phyloP scores from a whole-genome alignment of 2,888 invertebrate species.

The Heliconius ethilla region DNA sequence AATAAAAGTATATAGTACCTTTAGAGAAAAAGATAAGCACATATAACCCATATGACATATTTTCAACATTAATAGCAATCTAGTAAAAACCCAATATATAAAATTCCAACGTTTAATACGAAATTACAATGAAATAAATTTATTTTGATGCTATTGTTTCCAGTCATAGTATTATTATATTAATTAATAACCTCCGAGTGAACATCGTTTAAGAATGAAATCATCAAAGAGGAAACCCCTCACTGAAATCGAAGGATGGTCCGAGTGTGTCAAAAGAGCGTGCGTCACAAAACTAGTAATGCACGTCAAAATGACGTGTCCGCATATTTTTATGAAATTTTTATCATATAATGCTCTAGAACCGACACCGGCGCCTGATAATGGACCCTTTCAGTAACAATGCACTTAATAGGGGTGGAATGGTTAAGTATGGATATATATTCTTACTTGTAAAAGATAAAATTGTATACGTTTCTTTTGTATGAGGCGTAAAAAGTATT shows the following conservation, averaged over 20 bases:
- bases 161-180: conserved; percentile 1
- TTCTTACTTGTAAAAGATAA: conserved; percentile 11
- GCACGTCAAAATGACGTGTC: conserved; percentile 41
- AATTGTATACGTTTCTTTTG: conserved; percentile 23
- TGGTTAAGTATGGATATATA: conserved; percentile 18
- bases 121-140: conserved; percentile 14
- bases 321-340: conserved; percentile 34
- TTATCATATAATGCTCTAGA: conserved; percentile 38
- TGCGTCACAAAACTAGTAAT: conserved; percentile 42
- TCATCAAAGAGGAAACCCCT: conserved; percentile 39
- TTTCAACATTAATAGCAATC: not conserved
- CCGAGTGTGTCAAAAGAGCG: conserved; percentile 25
- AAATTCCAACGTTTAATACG: conserved; percentile 1
- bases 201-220: conserved; percentile 30
- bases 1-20: not conserved
- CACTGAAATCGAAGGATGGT: conserved; percentile 14
- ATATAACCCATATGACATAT: not conserved
- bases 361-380: conserved; percentile 36
- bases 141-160: not conserved
- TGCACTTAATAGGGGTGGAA: conserved; percentile 22
- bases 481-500: conserved; percentile 18
- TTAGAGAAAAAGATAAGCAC: not conserved
- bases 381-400: conserved; percentile 30
- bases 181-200: conserved; percentile 1
- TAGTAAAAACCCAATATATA: conserved; percentile 5